phyloP scores from a whole-genome alignment of 1,140 invertebrate genomes.

The Calycopis cecrops region DNA sequence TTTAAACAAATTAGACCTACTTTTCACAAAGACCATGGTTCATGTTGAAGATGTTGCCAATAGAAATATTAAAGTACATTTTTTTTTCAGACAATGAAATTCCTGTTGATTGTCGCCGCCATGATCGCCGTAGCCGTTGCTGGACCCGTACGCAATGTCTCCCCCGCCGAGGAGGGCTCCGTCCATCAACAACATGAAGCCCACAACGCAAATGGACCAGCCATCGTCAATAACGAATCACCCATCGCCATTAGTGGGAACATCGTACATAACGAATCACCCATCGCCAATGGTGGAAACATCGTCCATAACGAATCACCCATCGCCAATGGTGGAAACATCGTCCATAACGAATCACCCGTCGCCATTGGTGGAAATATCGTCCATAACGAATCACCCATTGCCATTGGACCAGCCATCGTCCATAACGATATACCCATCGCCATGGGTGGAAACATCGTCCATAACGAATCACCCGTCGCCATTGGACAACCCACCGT shows the following conservation, averaged over 20 bases:
- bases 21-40: too few species aligned
- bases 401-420: conserved; percentile 25
- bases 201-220: not conserved
- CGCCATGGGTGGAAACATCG: conserved; percentile 20
- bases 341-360: not conserved
- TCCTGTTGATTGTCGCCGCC: conserved; percentile 28
- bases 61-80: not conserved
- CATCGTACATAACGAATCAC: too few species aligned
- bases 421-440: conserved; percentile 23
- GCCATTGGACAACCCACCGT: conserved; percentile 30
- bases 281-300: conserved; percentile 29
- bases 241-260: too few species aligned
- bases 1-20: too few species aligned
- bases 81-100: conserved; percentile 34
- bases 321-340: not conserved
- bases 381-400: conserved; percentile 17
- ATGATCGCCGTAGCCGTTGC: conserved; percentile 40
- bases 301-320: conserved; percentile 36
- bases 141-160: conserved; percentile 15
- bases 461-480: conserved; percentile 19
- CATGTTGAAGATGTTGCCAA: too few species aligned
- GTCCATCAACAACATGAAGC: conserved; percentile 6
- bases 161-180: not conserved
- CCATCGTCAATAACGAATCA: too few species aligned
- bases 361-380: too few species aligned